A percentile compares a stretch with the other conserved stretches of the same genome.
Conservation (phyloP, 2,113 vertebrate genomes). For the Dromas ardeola region DNA sequence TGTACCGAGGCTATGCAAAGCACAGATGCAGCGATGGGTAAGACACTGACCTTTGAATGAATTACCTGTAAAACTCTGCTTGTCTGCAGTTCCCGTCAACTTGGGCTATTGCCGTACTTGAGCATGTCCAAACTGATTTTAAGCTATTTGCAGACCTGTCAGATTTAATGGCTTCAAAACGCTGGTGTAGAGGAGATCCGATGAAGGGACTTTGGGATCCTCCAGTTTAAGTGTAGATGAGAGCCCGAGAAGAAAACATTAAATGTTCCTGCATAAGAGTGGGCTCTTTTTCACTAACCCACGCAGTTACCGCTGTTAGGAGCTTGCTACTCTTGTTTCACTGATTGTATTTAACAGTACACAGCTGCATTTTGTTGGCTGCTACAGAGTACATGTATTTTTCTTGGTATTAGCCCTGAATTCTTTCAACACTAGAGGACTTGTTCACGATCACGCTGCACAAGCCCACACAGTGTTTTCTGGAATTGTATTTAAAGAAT, state of each 20-base stretch:
- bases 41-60: not conserved
- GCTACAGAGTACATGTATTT: conserved; percentile 17
- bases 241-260: not conserved
- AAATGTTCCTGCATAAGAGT: not conserved
- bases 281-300: not conserved
- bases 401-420: conserved; percentile 60
- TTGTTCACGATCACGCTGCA: conserved; percentile 31
- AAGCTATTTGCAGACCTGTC: not conserved
- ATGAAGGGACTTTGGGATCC: not conserved
- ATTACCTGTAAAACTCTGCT: not conserved
- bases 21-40: not conserved
- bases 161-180: not conserved
- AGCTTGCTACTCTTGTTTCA: not conserved
- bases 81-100: not conserved
- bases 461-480: conserved; percentile 53
- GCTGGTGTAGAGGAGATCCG: not conserved
- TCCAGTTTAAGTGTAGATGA: not conserved
- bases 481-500: conserved; percentile 51
- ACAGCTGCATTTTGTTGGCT: conserved; percentile 36
- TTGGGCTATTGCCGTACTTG: not conserved
- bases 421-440: conserved; percentile 54
- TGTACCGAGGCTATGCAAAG: not conserved
- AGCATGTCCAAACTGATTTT: not conserved
- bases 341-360: not conserved
- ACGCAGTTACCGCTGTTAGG: not conserved